Evolutionary conservation across 2,113 vertebrate genomes (phyloP).

Genomic region (Paedocypris sp.): DNA sequence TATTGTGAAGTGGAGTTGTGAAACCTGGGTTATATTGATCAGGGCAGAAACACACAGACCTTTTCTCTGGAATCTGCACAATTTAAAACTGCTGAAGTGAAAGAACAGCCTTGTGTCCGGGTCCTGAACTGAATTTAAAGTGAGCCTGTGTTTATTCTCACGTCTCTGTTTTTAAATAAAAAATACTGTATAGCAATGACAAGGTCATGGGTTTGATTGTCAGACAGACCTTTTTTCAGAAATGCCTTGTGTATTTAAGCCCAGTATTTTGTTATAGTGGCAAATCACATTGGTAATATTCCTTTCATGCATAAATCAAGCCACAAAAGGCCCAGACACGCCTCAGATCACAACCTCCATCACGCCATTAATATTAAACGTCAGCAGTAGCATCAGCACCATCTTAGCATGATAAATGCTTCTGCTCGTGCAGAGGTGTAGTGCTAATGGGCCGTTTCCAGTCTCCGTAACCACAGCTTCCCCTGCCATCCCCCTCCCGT

Average conservation of each 20-base stretch:
- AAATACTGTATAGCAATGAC: no score
- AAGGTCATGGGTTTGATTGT: no score
- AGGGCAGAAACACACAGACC: not conserved
- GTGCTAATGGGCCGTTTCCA: not conserved
- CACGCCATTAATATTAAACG: not conserved
- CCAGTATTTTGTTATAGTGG: no score
- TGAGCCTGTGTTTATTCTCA: no score
- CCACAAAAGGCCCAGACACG: no score
- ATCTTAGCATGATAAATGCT: not conserved
- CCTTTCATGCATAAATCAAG: no score
- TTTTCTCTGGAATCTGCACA: slow-evolving; percentile 5
- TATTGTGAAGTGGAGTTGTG: slow-evolving; percentile 24
- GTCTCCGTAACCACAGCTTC: no score
- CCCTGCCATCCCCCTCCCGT: slow-evolving; percentile 24
- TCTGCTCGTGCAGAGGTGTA: not conserved
- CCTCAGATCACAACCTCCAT: not conserved
- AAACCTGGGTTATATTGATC: slow-evolving; percentile 31
- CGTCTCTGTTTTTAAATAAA: no score
- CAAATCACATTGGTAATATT: no score
- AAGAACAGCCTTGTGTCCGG: not conserved
- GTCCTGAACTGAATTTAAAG: not conserved
- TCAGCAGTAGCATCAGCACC: not conserved
- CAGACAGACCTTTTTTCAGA: no score
- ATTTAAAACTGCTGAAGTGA: not conserved
- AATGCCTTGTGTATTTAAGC: no score